Percentiles rank a stretch among this genome's conserved stretches.
Conservation (phyloP, 1,140 invertebrate genomes). For the Drosophila rufa region DNA sequence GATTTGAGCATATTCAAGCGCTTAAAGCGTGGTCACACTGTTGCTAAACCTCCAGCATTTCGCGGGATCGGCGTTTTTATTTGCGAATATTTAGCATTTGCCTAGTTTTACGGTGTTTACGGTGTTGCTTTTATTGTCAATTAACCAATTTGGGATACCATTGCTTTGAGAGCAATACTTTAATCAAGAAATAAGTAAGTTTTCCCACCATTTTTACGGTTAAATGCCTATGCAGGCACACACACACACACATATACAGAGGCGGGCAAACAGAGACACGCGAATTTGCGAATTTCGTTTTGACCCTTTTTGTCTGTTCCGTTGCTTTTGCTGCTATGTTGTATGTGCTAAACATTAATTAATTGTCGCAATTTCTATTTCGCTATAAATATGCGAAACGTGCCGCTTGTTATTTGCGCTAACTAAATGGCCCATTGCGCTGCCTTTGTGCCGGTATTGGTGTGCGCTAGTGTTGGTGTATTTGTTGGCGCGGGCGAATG, state of each 20-base stretch:
- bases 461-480: conserved; percentile 40
- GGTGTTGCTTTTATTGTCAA: conserved; percentile 2
- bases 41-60: conserved; percentile 30
- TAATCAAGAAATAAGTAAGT: conserved; percentile 50
- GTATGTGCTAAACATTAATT: conserved; percentile 53
- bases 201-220: conserved; percentile 6
- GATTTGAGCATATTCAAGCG: not conserved
- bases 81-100: conserved; percentile 17
- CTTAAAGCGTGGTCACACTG: conserved; percentile 17
- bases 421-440: conserved; percentile 49
- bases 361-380: conserved; percentile 55
- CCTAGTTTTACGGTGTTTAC: conserved; percentile 13
- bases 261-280: conserved; percentile 36
- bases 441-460: conserved; percentile 51
- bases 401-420: conserved; percentile 35
- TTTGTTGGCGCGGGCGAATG: conserved; percentile 69
- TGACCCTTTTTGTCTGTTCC: conserved; percentile 23
- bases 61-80: conserved; percentile 25
- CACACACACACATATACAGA: conserved; percentile 19
- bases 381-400: conserved; percentile 44
- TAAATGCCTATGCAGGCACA: conserved; percentile 27
- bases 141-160: not conserved
- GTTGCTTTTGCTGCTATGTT: conserved; percentile 23
- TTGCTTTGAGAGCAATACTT: conserved; percentile 25
- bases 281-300: conserved; percentile 67